Evolutionary conservation across 2,113 vertebrate genomes (phyloP).

Genomic region (Petaurus breviceps): DNA sequence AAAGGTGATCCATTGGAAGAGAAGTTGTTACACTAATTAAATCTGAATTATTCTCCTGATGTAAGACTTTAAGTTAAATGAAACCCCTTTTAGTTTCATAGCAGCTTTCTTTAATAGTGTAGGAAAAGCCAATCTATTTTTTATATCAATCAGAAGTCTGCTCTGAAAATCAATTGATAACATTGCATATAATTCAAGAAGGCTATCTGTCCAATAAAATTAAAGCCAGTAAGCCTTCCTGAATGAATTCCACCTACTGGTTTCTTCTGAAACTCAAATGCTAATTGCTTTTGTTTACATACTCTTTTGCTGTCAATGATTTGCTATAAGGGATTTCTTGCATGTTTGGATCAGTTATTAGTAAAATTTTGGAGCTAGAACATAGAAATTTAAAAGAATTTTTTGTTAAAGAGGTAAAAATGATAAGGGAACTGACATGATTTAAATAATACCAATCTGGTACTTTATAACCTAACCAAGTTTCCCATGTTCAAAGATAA

Average conservation of each 20-base stretch:
- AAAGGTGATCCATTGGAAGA: slow-evolving; percentile 39
- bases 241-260: slow-evolving; percentile 34
- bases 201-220: slow-evolving; percentile 40
- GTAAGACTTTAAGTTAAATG: slow-evolving; percentile 73
- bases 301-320: neutral
- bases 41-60: slow-evolving; percentile 55
- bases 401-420: neutral
- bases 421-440: neutral
- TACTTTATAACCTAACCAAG: neutral
- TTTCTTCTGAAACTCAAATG: slow-evolving; percentile 66
- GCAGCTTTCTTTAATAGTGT: slow-evolving; percentile 66
- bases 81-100: slow-evolving; percentile 70
- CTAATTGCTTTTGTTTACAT: slow-evolving; percentile 27
- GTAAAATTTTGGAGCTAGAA: neutral
- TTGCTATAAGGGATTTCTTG: neutral
- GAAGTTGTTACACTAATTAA: slow-evolving; percentile 14
- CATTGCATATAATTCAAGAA: slow-evolving; percentile 43
- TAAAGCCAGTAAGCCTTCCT: slow-evolving; percentile 35
- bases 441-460: neutral
- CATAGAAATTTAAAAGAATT: neutral
- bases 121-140: slow-evolving; percentile 68
- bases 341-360: neutral
- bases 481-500: neutral
- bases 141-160: neutral
- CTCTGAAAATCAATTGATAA: slow-evolving; percentile 68